Percentiles rank a stretch among this genome's conserved stretches.
These are phyloP conservation scores for Coelopa pilipes DNA, from an alignment of 2,888 invertebrate species.

Conservation along the genomic window DNA sequence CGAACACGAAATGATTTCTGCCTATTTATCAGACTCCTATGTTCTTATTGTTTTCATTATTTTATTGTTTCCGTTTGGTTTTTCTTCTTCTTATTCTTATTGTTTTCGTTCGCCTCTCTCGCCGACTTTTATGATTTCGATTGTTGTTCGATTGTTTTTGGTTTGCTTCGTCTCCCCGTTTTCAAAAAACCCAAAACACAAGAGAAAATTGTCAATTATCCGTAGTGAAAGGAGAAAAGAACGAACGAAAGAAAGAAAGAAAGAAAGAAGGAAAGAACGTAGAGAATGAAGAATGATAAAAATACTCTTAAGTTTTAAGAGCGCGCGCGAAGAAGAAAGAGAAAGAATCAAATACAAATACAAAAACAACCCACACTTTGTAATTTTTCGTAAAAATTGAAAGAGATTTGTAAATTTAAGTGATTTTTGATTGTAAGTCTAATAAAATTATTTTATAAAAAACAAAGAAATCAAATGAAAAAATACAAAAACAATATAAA, in stretches of 20 bases:
- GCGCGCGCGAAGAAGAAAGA: slow-evolving; percentile 48
- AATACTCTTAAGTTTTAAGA: slow-evolving; percentile 34
- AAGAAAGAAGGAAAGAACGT: slow-evolving; percentile 34
- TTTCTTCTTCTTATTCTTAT: slow-evolving; percentile 9
- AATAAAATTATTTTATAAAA: slow-evolving; percentile 63
- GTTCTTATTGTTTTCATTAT: slow-evolving; percentile 16
- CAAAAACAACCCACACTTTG: slow-evolving; percentile 38
- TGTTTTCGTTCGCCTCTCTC: slow-evolving; percentile 29
- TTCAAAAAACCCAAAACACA: slow-evolving; percentile 24
- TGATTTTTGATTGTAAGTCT: slow-evolving; percentile 65
- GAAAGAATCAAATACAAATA: slow-evolving; percentile 52
- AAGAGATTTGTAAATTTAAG: slow-evolving; percentile 64
- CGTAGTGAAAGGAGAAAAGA: slow-evolving; percentile 27
- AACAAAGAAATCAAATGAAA: slow-evolving; percentile 46
- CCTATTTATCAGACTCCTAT: not conserved
- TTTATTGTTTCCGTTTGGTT: slow-evolving; percentile 4
- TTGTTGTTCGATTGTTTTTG: slow-evolving; percentile 38
- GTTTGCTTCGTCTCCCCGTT: slow-evolving; percentile 35
- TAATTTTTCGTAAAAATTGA: slow-evolving; percentile 47
- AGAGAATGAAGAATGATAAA: slow-evolving; percentile 39
- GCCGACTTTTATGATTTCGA: slow-evolving; percentile 30
- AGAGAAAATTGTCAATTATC: slow-evolving; percentile 28
- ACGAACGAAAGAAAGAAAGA: slow-evolving; percentile 17
- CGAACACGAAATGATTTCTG: too few relatives aligned
- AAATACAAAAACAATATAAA: slow-evolving; percentile 47